Evolutionary conservation across 2,888 invertebrate species (phyloP).

Genomic region (Torymus auratus): DNA sequence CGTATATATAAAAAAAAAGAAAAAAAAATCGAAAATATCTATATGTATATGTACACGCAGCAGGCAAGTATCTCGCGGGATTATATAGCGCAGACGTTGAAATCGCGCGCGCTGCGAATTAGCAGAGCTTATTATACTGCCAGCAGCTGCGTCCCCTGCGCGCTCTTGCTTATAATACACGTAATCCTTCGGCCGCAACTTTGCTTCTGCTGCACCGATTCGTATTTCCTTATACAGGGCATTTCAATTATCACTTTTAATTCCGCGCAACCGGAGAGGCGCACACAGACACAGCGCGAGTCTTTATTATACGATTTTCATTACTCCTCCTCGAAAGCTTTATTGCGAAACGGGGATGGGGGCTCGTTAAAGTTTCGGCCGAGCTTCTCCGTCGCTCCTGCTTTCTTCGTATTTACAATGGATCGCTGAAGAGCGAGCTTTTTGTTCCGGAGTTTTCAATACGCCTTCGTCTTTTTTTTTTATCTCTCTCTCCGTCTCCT

Average conservation of each 20-base stretch:
- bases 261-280: not conserved
- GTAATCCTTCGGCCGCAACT: slow-evolving; percentile 61
- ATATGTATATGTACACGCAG: not conserved
- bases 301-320: not conserved
- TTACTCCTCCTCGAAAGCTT: not conserved
- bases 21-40: slow-evolving; percentile 59
- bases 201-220: not conserved
- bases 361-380: too few species aligned
- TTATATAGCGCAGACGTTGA: slow-evolving; percentile 5
- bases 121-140: slow-evolving; percentile 69
- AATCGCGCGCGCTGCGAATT: slow-evolving; percentile 59
- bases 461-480: too few species aligned
- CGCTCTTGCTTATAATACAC: slow-evolving; percentile 9
- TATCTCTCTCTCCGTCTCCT: too few species aligned
- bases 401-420: too few species aligned
- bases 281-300: not conserved
- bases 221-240: slow-evolving; percentile 27
- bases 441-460: too few species aligned
- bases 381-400: too few species aligned
- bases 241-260: slow-evolving; percentile 52
- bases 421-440: too few species aligned
- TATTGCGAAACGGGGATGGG: too few species aligned
- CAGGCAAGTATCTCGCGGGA: not conserved
- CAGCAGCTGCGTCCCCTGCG: slow-evolving; percentile 66
- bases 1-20: slow-evolving; percentile 14